Conservation (phyloP, 2,888 invertebrate genomes). For the Drosophila suboccidentalis region DNA sequence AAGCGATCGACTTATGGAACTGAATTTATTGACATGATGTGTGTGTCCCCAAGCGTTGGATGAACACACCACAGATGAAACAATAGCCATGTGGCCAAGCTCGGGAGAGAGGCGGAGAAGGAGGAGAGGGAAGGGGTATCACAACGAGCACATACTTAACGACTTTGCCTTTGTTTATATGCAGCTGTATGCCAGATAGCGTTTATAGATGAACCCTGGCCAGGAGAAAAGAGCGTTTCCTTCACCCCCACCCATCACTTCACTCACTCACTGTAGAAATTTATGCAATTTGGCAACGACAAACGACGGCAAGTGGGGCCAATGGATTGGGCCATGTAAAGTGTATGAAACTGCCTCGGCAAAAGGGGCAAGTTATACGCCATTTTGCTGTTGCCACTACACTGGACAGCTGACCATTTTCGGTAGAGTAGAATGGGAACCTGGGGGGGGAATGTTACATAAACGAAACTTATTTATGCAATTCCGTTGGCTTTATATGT, state of each 20-base stretch:
- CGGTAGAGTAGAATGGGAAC: background rate
- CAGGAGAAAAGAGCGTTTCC: slow-evolving; percentile 13
- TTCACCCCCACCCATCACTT: background rate
- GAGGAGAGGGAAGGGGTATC: background rate
- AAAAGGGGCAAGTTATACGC: slow-evolving; percentile 56
- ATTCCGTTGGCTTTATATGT: slow-evolving; percentile 54
- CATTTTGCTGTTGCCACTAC: slow-evolving; percentile 54
- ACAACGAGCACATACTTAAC: slow-evolving; percentile 60
- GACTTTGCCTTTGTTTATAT: slow-evolving; percentile 70
- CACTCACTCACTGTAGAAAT: slow-evolving; percentile 42
- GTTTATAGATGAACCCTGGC: slow-evolving; percentile 60
- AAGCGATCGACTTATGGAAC: slow-evolving; percentile 70
- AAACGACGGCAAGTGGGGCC: slow-evolving; percentile 16
- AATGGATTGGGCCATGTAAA: slow-evolving; percentile 13
- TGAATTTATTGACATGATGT: slow-evolving; percentile 68
- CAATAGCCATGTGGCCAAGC: slow-evolving; percentile 47
- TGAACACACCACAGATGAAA: slow-evolving; percentile 64
- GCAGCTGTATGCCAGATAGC: slow-evolving; percentile 63
- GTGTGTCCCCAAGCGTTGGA: slow-evolving; percentile 54
- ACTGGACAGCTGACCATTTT: slow-evolving; percentile 46
- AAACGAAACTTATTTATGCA: slow-evolving; percentile 73
- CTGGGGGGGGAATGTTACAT: slow-evolving; percentile 33
- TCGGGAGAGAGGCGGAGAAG: background rate
- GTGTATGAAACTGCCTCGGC: background rate
- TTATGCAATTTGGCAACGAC: slow-evolving; percentile 57